Evolutionary conservation across 2,113 vertebrate species (phyloP), one percentile per base, ranked within the genome.

Genomic region (Takifugu bimaculatus): DNA sequence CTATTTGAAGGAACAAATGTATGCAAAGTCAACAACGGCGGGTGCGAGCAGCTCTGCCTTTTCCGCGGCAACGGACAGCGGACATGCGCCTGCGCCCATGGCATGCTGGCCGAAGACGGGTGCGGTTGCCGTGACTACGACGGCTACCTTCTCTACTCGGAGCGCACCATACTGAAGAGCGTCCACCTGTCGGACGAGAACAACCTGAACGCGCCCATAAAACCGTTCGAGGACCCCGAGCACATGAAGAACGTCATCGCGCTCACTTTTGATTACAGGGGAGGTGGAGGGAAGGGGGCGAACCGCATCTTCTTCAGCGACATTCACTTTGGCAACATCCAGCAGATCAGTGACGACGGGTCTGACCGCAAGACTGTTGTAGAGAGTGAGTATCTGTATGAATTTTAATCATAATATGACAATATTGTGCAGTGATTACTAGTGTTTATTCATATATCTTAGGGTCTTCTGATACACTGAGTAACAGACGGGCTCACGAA

Each of bases 191-290:
- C 95, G 0, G 96, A 99, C 0, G 96, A 98, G 72, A 94, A 92
- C 87, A 97, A 98, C 89, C 92, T 98, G 61, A 99, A 98, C 0
- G 95, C 97, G 0, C 97, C 97, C 0, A 93, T 99, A 59, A 96
- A 97, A 57, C 96, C 97, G 0, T 98, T 98, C 0, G 96, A 98
- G 81, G 95, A 98, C 1, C 91, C 94, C 0, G 95, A 98, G 43
- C 93, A 96, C 91, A 98, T 99, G 97, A 99, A 99, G 83, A 98
- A 98, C 0, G 95, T 98, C 78, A 98, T 99, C 0, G 95, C 96
- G 0, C 77, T 99, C 77, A 93, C 96, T 0, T 98, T 99, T 0
- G 96, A 99, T 81, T 96, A 97, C 78, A 90, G 94, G 15, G 91
- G 92, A 0, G 90, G 92, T 9, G 90, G 92, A 35, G 89, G 90